Evolutionary conservation across 1,140 invertebrate species (phyloP).

Genomic region (Metopolophium dirhodum): DNA sequence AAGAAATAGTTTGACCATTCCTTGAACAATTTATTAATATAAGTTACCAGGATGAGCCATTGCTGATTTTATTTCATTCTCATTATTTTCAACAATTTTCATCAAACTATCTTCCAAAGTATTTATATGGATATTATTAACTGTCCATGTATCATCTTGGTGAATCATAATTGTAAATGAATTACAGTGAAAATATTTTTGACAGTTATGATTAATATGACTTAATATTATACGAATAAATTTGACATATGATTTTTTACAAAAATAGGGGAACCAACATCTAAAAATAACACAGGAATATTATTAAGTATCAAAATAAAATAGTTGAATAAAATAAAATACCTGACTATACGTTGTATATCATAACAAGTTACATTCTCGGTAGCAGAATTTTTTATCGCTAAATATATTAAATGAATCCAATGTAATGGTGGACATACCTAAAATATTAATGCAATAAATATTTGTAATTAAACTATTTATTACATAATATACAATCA

Average conservation of each 20-base stretch:
- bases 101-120: background rate
- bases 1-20: background rate
- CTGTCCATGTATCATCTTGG: background rate
- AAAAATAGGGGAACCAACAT: slow-evolving; percentile 4
- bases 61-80: background rate
- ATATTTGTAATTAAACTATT: background rate
- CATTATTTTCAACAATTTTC: background rate
- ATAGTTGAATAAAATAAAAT: background rate
- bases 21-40: background rate
- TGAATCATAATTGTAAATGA: no score
- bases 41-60: background rate
- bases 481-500: background rate
- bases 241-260: background rate
- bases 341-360: background rate
- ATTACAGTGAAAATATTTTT: background rate
- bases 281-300: background rate
- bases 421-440: background rate
- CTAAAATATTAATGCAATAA: background rate
- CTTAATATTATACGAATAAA: background rate
- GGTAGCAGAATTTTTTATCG: background rate
- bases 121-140: background rate
- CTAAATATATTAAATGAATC: slow-evolving; percentile 30
- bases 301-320: background rate
- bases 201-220: background rate
- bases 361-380: slow-evolving; percentile 6